These are phyloP conservation scores for Gavia stellata DNA, from an alignment of 2,113 vertebrate species.

Conservation along the genomic window DNA sequence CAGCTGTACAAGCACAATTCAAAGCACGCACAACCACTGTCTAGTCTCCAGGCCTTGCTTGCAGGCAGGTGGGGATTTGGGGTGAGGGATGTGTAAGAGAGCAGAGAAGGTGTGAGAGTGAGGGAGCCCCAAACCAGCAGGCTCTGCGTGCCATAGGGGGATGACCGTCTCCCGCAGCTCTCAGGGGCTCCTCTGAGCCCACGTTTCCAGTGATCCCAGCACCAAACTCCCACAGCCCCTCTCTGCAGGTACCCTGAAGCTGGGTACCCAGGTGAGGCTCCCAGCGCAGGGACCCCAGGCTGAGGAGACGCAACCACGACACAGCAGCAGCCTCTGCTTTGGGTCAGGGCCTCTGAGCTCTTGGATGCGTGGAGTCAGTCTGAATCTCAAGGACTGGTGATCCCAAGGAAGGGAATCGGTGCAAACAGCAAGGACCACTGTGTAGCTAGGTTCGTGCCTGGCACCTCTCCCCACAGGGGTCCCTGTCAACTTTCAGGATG, in stretches of 20 bases:
- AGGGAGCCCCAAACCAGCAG: background rate
- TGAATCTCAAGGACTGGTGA: background rate
- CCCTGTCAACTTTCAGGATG: background rate
- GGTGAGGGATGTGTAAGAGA: background rate
- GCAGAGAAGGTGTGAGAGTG: background rate
- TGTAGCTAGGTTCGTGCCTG: background rate
- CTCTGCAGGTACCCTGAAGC: background rate
- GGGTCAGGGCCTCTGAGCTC: background rate
- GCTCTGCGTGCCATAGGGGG: rapidly evolving
- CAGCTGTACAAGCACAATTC: background rate
- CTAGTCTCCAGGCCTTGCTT: background rate
- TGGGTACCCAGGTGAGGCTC: background rate
- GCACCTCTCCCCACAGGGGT: background rate
- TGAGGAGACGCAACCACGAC: background rate
- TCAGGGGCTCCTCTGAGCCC: background rate
- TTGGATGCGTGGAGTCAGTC: background rate
- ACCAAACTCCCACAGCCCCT: background rate
- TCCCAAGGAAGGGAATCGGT: background rate
- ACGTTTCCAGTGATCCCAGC: background rate
- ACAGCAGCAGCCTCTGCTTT: background rate
- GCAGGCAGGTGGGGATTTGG: background rate
- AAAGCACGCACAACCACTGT: background rate
- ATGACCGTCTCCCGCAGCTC: background rate
- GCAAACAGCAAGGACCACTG: background rate
- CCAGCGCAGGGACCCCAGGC: background rate